Evolutionary conservation across 2,888 invertebrate species (phyloP), one percentile per base, ranked within the genome.

Genomic region (Agonopterix alstromeriana): DNA sequence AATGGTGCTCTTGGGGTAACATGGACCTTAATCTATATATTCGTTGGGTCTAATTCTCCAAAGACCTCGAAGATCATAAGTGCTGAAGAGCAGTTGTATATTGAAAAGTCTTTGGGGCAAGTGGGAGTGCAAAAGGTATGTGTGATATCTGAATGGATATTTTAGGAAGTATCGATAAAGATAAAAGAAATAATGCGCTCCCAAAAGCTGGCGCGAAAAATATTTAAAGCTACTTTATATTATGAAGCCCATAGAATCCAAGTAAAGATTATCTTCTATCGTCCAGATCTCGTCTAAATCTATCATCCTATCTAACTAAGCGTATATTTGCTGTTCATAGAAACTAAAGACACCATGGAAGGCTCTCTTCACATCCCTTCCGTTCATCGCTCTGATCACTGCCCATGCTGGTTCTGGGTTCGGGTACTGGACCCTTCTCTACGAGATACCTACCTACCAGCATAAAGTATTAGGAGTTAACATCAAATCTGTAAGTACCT

Each of bases 341-440:
- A 27, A 27, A 27, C 7, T 27, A 1, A 27, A 61, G 43, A 90
- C 90, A 0, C 94, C 94, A 0, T 94, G 93, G 93, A 73, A 69
- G 35, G 65, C 80, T 0, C 91, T 94, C 14, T 61, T 64, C 57
- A 67, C 67, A 0, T 72, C 69, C 0, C 27, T 66, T 0, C 92
- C 93, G 0, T 89, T 94, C 59, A 78, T 90, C 67, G 85, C 91
- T 0, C 55, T 92, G 10, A 60, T 73, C 4, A 71, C 70, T 0
- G 66, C 66, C 0, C 71, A 93, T 56, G 89, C 91, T 53, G 90
- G 91, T 3, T 91, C 92, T 55, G 92, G 91, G 51, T 94, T 93
- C 92, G 93, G 93, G 1, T 93, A 91, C 69, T 93, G 92, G 85
- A 93, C 91, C 0, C 73, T 94, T 2, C 75, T 93, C 40, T 92